A percentile compares a stretch with the other conserved stretches of the same genome.
Conservation (phyloP, 2,888 invertebrate species). For the Tetropium fuscum region DNA sequence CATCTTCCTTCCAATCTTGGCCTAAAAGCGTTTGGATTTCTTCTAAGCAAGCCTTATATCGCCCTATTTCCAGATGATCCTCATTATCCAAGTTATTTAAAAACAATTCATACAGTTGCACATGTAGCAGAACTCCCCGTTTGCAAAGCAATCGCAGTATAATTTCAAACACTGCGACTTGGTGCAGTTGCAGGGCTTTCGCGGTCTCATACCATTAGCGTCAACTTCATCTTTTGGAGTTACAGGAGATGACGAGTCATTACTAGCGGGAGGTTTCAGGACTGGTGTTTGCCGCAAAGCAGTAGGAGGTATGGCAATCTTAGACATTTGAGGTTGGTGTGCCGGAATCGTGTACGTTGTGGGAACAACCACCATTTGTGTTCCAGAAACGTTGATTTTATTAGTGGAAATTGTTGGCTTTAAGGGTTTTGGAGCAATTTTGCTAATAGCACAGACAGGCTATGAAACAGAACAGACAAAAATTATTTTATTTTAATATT, state of each 20-base stretch:
- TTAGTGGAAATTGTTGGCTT: slow-evolving; percentile 46
- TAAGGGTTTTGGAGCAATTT: slow-evolving; percentile 49
- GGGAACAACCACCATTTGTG: slow-evolving; percentile 71
- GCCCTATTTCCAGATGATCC: slow-evolving; percentile 72
- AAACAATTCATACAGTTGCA: slow-evolving; percentile 99
- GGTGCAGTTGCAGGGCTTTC: slow-evolving; percentile 99
- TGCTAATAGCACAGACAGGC: slow-evolving; percentile 30
- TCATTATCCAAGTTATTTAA: slow-evolving; percentile 96
- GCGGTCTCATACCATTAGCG: slow-evolving; percentile 71
- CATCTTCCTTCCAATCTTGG: slow-evolving; percentile 93
- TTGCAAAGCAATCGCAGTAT: slow-evolving; percentile 99
- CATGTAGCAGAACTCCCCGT: slow-evolving; percentile 97
- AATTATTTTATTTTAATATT: no score
- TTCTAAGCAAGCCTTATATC: slow-evolving; percentile 87
- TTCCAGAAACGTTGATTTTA: slow-evolving; percentile 51
- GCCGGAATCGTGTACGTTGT: slow-evolving; percentile 44
- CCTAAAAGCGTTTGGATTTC: slow-evolving; percentile 98
- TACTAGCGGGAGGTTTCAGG: slow-evolving; percentile 24
- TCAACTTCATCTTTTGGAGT: slow-evolving; percentile 39
- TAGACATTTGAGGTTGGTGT: slow-evolving; percentile 34
- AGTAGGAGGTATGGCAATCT: slow-evolving; percentile 41
- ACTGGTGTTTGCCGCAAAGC: slow-evolving; percentile 32
- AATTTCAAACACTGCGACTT: slow-evolving; percentile 98
- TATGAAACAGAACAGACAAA: not conserved
- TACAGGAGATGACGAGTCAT: slow-evolving; percentile 22